phyloP scores from a whole-genome alignment of 2,797 vertebrate species.

The Protonibea diacanthus region DNA sequence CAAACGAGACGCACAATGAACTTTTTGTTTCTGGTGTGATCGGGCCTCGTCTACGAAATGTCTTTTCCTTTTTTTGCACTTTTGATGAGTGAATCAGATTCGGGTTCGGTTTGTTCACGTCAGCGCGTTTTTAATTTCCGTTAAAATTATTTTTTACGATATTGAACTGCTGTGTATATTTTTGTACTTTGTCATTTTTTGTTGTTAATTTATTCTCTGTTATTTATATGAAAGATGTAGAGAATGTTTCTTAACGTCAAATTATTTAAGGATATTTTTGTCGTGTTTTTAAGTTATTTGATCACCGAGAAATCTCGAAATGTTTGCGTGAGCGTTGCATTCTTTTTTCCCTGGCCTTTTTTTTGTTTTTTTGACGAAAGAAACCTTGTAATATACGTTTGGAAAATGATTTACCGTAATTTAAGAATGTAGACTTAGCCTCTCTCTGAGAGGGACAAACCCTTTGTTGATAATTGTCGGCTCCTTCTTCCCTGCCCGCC shows the following conservation, averaged over 20 bases:
- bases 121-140: constrained; percentile 47
- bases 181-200: constrained; percentile 82
- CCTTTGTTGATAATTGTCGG: constrained; percentile 89
- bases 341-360: constrained; percentile 69
- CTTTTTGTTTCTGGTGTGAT: constrained; percentile 54
- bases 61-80: constrained; percentile 58
- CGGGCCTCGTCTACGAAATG: constrained; percentile 14
- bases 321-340: constrained; percentile 71
- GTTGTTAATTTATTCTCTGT: constrained; percentile 79
- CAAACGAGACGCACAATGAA: not conserved
- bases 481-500: constrained; percentile 75
- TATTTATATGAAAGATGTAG: constrained; percentile 89
- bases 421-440: constrained; percentile 95
- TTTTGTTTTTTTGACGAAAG: constrained; percentile 56
- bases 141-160: constrained; percentile 57
- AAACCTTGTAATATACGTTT: constrained; percentile 86
- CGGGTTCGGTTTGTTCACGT: constrained; percentile 53
- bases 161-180: constrained; percentile 82
- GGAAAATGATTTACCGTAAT: constrained; percentile 88
- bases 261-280: constrained; percentile 82
- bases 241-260: constrained; percentile 84
- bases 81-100: constrained; percentile 42
- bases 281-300: constrained; percentile 82
- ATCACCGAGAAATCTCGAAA: constrained; percentile 62
- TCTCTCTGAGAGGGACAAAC: constrained; percentile 82